Evolutionary conservation across 2,113 vertebrate species (phyloP).

Genomic region (Larimichthys polyactis): DNA sequence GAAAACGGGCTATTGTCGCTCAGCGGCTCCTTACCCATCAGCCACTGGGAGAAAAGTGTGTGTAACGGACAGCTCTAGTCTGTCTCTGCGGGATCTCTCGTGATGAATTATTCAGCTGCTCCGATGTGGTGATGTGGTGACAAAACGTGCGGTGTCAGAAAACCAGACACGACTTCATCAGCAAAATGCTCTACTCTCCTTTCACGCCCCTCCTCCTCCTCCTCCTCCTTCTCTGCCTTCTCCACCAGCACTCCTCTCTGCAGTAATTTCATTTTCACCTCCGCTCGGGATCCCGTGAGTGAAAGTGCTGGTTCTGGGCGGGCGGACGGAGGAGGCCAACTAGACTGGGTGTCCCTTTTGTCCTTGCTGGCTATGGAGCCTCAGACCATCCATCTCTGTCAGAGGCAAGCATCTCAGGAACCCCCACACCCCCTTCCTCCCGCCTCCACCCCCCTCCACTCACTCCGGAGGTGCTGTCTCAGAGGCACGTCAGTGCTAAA

Average conservation of each 20-base stretch:
- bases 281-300: conserved; percentile 47
- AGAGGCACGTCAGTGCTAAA: conserved; percentile 83
- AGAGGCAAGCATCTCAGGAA: conserved; percentile 81
- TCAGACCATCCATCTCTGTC: conserved; percentile 92
- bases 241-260: conserved; percentile 50
- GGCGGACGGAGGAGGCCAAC: conserved; percentile 69
- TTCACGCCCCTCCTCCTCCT: conserved; percentile 30
- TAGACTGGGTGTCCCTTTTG: conserved; percentile 86
- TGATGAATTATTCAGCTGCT: conserved; percentile 72
- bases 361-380: conserved; percentile 88
- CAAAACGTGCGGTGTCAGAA: conserved; percentile 72
- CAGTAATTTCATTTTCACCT: conserved; percentile 78
- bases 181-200: conserved; percentile 68
- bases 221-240: conserved; percentile 6
- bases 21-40: conserved; percentile 49
- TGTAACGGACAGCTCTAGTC: conserved; percentile 51
- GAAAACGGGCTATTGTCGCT: conserved; percentile 7
- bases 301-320: conserved; percentile 69
- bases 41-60: conserved; percentile 18
- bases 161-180: conserved; percentile 77
- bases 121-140: conserved; percentile 47
- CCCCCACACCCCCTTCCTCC: conserved; percentile 48
- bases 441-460: not conserved
- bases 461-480: conserved; percentile 79
- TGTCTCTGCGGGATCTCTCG: conserved; percentile 16